Evolutionary conservation across 2,888 invertebrate genomes (phyloP).

Genomic region (Colletes collaris): DNA sequence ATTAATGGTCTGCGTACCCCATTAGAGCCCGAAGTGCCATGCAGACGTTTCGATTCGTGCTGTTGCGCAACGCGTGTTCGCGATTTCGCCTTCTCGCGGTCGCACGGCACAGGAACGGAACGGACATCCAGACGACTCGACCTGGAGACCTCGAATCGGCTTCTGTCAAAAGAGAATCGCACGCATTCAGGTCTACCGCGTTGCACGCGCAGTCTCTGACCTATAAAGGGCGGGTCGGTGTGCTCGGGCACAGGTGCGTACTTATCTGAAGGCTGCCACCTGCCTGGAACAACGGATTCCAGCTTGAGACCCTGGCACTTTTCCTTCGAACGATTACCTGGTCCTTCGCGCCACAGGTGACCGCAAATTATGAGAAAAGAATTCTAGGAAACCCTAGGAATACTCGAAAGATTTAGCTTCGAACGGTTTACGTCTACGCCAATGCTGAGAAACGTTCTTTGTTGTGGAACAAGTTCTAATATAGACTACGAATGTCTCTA

Average conservation of each 20-base stretch:
- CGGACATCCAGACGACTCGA: constrained; percentile 52
- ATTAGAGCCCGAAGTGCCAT: not conserved
- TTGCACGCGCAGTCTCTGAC: constrained; percentile 56
- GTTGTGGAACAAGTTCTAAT: no score
- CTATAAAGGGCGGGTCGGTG: constrained; percentile 59
- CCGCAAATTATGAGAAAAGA: not conserved
- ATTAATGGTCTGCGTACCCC: not conserved
- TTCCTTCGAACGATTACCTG: not conserved
- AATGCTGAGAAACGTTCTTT: no score
- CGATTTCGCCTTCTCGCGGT: constrained; percentile 54
- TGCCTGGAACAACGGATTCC: not conserved
- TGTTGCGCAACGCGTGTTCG: constrained; percentile 58
- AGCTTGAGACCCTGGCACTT: not conserved
- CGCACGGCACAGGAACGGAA: constrained; percentile 30
- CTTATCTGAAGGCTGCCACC: not conserved
- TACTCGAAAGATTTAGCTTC: no score
- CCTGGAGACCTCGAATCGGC: constrained; percentile 66
- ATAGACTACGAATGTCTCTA: no score
- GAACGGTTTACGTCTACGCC: no score
- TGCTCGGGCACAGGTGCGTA: not conserved
- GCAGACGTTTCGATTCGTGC: constrained; percentile 14
- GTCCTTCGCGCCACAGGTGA: not conserved
- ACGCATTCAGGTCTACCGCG: constrained; percentile 23
- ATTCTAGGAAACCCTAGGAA: no score
- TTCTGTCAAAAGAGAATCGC: constrained; percentile 61